phyloP scores from a whole-genome alignment of 37 sponge, comb jelly and placozoan species.

The Eunapius fragilis region DNA sequence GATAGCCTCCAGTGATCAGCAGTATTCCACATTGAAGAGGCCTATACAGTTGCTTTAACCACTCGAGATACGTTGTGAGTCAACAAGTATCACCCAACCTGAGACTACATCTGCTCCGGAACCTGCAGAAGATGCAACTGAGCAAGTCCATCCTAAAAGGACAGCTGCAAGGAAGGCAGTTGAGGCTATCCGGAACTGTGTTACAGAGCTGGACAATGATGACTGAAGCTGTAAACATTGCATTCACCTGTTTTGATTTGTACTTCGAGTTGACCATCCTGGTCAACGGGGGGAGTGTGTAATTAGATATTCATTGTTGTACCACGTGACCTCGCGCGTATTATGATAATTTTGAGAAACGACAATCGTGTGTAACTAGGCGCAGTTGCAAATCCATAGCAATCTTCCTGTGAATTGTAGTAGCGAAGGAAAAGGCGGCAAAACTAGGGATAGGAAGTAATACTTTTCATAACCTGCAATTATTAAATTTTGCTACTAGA shows the following conservation, averaged over 20 bases:
- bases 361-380: neutral
- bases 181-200: neutral
- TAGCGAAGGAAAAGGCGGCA: neutral
- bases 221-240: conserved; percentile 13
- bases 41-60: conserved; percentile 38
- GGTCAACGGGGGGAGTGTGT: conserved; percentile 51
- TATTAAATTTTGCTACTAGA: too few species aligned
- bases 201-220: conserved; percentile 12
- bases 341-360: neutral
- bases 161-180: conserved; percentile 20
- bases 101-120: neutral
- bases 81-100: neutral
- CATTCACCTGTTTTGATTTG: neutral
- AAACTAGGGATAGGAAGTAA: neutral
- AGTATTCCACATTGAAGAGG: conserved; percentile 16
- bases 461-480: conserved; percentile 10
- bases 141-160: conserved; percentile 4
- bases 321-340: neutral
- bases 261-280: conserved; percentile 24
- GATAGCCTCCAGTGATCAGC: conserved; percentile 2
- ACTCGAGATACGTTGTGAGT: conserved; percentile 15
- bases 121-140: neutral
- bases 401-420: neutral
- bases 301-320: neutral
- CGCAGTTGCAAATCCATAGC: neutral